Conservation (phyloP, 2,888 invertebrate species). For the Megalurothrips usitatus region DNA sequence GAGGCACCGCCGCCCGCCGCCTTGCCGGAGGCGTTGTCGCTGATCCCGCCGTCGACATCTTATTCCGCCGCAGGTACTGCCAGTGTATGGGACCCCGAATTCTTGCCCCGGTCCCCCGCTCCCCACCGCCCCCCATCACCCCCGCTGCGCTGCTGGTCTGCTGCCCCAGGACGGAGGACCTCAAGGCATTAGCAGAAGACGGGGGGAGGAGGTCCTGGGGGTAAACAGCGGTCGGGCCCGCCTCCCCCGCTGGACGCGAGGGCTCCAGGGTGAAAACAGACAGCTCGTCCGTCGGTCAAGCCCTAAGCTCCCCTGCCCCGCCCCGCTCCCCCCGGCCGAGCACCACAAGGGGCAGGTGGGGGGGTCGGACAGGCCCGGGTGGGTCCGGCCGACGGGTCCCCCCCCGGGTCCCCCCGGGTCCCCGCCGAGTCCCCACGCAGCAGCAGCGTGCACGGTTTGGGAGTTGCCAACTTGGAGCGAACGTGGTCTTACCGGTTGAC, state of each 20-base stretch:
- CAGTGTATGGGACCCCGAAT: background rate
- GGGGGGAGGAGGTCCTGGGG: constrained; percentile 14
- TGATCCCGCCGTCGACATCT: background rate
- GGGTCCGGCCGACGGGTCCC: background rate
- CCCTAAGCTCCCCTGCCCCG: background rate
- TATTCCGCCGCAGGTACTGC: background rate
- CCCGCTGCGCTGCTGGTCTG: background rate
- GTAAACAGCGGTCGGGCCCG: constrained; percentile 4
- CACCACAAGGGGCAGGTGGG: background rate
- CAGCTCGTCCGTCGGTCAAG: constrained; percentile 24
- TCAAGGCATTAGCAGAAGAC: constrained; percentile 24
- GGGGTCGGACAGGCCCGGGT: background rate
- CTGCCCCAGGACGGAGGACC: background rate
- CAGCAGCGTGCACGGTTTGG: no score
- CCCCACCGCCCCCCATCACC: no score
- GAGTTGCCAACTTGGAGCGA: constrained; percentile 18
- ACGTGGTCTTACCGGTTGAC: constrained; percentile 19
- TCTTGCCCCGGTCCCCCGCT: background rate
- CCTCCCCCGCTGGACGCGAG: background rate
- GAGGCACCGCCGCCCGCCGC: background rate
- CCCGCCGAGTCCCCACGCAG: background rate
- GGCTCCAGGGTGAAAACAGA: constrained; percentile 25
- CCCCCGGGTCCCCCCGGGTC: background rate
- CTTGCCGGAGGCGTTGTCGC: background rate
- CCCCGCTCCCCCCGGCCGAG: background rate